Conservation (phyloP, 2,113 vertebrate species). For the Leptodactylus fuscus region DNA sequence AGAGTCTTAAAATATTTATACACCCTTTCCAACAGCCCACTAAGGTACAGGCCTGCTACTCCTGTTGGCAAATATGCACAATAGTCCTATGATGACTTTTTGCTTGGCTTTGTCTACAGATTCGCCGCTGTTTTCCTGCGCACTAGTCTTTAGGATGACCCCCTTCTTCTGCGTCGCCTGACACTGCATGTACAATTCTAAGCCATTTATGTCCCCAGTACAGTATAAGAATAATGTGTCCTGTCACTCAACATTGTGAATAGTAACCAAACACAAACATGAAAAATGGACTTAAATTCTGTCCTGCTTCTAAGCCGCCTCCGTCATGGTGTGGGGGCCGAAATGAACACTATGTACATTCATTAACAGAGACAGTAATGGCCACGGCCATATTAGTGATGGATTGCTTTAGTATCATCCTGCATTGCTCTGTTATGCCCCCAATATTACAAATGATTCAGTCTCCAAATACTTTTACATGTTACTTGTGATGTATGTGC, state of each 20-base stretch:
- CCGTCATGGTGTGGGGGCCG: neutral
- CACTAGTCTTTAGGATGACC: neutral
- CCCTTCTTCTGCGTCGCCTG: neutral
- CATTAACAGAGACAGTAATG: neutral
- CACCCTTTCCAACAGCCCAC: too few species aligned
- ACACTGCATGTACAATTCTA: neutral
- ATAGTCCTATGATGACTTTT: too few species aligned
- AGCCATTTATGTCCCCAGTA: neutral
- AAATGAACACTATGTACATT: slow-evolving; percentile 1
- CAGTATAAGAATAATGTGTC: neutral
- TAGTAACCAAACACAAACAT: neutral
- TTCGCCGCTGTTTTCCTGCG: slow-evolving; percentile 22
- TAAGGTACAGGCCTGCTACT: too few species aligned
- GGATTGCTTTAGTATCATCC: neutral
- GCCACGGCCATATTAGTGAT: neutral
- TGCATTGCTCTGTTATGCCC: neutral
- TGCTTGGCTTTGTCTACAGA: too few species aligned
- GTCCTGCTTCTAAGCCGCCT: neutral
- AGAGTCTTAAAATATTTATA: too few species aligned
- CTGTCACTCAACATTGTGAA: neutral
- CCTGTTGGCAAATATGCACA: too few species aligned
- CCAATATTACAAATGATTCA: neutral
- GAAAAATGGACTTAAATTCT: neutral
- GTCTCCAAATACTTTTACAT: neutral
- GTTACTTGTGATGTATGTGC: neutral